Evolutionary conservation across 2,797 vertebrate genomes (phyloP).

Genomic region (Hypotaenidia okinawae): DNA sequence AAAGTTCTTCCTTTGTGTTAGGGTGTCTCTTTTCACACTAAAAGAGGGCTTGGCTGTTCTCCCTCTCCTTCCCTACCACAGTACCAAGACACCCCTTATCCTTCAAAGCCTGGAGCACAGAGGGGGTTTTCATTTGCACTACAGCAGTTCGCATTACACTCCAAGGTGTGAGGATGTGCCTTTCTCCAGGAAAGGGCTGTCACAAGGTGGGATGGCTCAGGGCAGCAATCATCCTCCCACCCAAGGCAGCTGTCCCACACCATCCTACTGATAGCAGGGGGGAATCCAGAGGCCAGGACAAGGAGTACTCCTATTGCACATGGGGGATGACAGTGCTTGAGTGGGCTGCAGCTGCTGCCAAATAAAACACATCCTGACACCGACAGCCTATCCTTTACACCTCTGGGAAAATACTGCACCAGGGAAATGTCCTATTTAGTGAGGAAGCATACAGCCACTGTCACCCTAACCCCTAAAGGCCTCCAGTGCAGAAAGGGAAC

Average conservation of each 20-base stretch:
- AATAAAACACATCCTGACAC: not conserved
- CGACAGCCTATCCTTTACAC: not conserved
- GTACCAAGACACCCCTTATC: not conserved
- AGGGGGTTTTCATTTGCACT: not conserved
- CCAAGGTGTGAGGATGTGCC: not conserved
- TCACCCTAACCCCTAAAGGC: not conserved
- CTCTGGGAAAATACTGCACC: not conserved
- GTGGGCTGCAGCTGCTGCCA: not conserved
- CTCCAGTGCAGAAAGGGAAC: not conserved
- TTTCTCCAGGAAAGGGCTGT: not conserved
- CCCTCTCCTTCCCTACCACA: not conserved
- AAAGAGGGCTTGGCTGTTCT: not conserved
- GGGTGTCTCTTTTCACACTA: not conserved
- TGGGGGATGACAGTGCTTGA: rapidly evolving
- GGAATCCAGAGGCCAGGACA: not conserved
- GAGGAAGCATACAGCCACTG: not conserved
- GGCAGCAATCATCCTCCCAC: not conserved
- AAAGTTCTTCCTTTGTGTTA: not conserved
- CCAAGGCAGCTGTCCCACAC: not conserved
- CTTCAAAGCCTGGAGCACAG: not conserved
- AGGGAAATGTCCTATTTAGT: not conserved
- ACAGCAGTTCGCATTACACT: not conserved
- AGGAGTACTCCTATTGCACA: not conserved
- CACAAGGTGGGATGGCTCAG: not conserved
- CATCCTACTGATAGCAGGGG: not conserved